Conservation (phyloP, 2,888 invertebrate genomes). For the Synanthedon tipuliformis region DNA sequence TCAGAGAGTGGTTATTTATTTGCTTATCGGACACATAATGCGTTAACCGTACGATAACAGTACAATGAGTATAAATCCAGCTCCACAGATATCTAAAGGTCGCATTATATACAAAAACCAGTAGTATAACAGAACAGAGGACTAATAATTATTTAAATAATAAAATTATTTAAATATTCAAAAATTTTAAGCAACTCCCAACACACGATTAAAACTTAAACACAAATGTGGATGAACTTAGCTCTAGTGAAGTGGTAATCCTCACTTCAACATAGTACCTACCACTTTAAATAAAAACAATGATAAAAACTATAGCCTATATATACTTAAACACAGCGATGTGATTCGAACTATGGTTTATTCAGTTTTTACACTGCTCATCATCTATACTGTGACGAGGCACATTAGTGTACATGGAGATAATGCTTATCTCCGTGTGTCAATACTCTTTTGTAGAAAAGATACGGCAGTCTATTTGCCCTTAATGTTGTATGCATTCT, state of each 20-base stretch:
- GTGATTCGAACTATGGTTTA: too few species aligned
- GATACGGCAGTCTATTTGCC: constrained; percentile 64
- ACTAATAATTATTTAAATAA: too few species aligned
- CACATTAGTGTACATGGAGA: constrained; percentile 55
- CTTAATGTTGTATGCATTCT: constrained; percentile 61
- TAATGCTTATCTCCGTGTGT: constrained; percentile 59
- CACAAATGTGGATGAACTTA: too few species aligned
- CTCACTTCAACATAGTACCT: too few species aligned
- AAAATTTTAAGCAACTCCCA: too few species aligned
- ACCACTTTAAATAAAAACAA: too few species aligned
- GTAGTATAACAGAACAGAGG: not conserved
- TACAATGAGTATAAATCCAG: constrained; percentile 59
- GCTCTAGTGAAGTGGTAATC: too few species aligned
- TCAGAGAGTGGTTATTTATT: constrained; percentile 15
- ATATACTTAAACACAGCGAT: too few species aligned
- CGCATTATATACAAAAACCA: too few species aligned
- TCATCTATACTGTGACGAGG: constrained; percentile 10
- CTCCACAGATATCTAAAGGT: constrained; percentile 30
- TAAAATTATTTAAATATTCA: too few species aligned
- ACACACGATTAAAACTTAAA: too few species aligned
- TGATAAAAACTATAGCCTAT: too few species aligned
- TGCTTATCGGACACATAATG: constrained; percentile 62
- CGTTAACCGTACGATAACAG: constrained; percentile 60
- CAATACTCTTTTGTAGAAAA: constrained; percentile 66
- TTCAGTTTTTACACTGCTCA: not conserved